Base-by-base conservation (phyloP, 1,140 invertebrate species). In the Drosophila pachea region DNA sequence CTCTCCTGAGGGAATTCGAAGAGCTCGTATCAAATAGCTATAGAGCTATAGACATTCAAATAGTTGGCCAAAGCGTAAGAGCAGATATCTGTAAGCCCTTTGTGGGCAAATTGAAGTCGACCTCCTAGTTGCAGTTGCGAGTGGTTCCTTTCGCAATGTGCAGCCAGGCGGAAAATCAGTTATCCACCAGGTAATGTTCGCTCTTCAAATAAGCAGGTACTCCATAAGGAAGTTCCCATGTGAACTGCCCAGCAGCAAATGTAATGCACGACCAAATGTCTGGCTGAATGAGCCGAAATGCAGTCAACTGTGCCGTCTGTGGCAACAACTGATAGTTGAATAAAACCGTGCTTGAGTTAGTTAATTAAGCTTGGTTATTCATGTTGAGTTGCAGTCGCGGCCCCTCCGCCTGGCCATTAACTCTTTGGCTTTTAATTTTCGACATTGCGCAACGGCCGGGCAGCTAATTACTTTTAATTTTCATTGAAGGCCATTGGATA, bases 401-500 rank as follows among this genome's bases (percentile, higher is more conserved):
- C n/a, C 45, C 9, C 35, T 9, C 29, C 47, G 32, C 4, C 16
- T 14, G 16, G 40, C 65, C 76, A 76, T 81, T 79, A 76, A 69
- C 60, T 68, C 38, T 60, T 56, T 38, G 16, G 50, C 35, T 54
- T 48, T 68, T 70, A 45, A 31, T 45, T 61, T 31, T 72, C 45
- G 40, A 42, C 32, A 81, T 79, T 79, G 52, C 77, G 65, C 73
- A 79, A 79, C 45, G 64, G 5, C 16, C 16, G 29, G 42, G 36
- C 68, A 72, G 73, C 76, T 73, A 81, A 79, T 76, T 79, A 76
- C 64, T 76, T 68, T 81, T 79, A 76, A 81, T 79, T 79, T 79
- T 81, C 77, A 69, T 79, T 76, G 77, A 76, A 55, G 55, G 68
- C 74, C 74, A 77, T 59, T 68, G 72, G 64, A 74, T 75, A 68